These are phyloP conservation scores for Zygogramma bicolorata DNA, from an alignment of 2,888 invertebrate genomes.

Conservation along the genomic window DNA sequence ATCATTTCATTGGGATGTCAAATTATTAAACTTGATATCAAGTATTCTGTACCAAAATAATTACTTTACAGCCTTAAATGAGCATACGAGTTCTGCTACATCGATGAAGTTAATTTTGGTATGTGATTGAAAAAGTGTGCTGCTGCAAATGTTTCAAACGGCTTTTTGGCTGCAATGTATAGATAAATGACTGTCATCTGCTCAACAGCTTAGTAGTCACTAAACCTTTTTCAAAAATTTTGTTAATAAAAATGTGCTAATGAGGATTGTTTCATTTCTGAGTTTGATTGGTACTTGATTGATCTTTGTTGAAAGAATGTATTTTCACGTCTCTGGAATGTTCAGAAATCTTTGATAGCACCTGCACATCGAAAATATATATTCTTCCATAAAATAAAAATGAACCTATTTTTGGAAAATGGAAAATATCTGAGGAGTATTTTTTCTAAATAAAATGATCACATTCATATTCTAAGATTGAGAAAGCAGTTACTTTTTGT, in stretches of 20 bases:
- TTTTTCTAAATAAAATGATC: too few species aligned
- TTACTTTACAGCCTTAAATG: slow-evolving; percentile 49
- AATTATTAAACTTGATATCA: neutral
- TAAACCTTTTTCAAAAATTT: slow-evolving; percentile 5
- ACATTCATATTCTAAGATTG: too few species aligned
- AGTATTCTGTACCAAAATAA: slow-evolving; percentile 14
- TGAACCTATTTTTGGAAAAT: too few species aligned
- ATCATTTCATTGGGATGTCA: too few species aligned
- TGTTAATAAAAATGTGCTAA: slow-evolving; percentile 26
- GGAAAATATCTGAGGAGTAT: too few species aligned
- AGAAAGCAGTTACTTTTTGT: too few species aligned
- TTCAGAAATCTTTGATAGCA: neutral
- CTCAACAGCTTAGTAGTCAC: slow-evolving; percentile 10
- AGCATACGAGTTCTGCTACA: slow-evolving; percentile 31
- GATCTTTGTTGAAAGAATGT: neutral
- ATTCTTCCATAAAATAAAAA: too few species aligned
- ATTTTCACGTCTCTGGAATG: neutral
- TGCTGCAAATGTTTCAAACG: slow-evolving; percentile 41
- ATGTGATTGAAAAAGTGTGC: slow-evolving; percentile 47
- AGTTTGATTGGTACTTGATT: neutral
- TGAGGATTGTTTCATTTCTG: slow-evolving; percentile 23
- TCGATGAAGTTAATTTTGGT: slow-evolving; percentile 49
- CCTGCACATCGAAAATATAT: too few species aligned
- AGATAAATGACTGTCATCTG: neutral
- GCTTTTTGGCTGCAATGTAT: slow-evolving; percentile 42